phyloP scores from a whole-genome alignment of 1,140 invertebrate genomes.

The Musca domestica region DNA sequence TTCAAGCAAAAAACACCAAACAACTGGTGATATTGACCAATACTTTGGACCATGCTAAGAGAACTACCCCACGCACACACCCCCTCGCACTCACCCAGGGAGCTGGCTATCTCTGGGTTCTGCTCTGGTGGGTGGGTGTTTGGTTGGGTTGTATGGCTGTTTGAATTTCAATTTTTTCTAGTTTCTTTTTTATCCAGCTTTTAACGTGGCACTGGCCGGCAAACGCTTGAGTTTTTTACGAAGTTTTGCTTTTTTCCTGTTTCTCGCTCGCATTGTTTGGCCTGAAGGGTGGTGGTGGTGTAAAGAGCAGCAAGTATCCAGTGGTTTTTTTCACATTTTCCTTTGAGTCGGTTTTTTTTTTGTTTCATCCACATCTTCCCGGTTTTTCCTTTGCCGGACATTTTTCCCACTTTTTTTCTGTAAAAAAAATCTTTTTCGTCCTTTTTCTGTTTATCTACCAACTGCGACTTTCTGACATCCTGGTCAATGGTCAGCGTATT shows the following conservation, averaged over 20 bases:
- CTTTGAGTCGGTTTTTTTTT: neutral
- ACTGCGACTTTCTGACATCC: slow-evolving; percentile 18
- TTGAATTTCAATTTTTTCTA: slow-evolving; percentile 20
- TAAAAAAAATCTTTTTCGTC: neutral
- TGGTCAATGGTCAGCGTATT: slow-evolving; percentile 17
- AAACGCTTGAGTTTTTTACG: too few species aligned
- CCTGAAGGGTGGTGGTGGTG: neutral
- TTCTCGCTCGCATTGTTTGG: too few species aligned
- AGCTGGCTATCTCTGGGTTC: neutral
- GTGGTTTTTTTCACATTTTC: neutral
- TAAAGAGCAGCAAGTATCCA: too few species aligned
- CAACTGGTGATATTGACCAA: slow-evolving; percentile 12
- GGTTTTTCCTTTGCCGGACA: neutral
- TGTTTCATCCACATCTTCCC: neutral
- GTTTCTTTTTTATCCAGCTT: slow-evolving; percentile 9
- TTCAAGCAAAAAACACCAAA: neutral
- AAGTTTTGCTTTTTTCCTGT: too few species aligned
- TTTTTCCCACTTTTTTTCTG: neutral
- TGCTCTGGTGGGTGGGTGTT: neutral
- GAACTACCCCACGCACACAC: neutral
- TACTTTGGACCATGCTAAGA: neutral
- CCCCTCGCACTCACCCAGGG: too few species aligned
- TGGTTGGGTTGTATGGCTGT: neutral
- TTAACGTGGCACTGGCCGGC: neutral
- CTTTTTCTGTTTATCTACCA: slow-evolving; percentile 3